Base-by-base conservation (phyloP, 2,888 invertebrate genomes). In the Ariolimax columbianus region DNA sequence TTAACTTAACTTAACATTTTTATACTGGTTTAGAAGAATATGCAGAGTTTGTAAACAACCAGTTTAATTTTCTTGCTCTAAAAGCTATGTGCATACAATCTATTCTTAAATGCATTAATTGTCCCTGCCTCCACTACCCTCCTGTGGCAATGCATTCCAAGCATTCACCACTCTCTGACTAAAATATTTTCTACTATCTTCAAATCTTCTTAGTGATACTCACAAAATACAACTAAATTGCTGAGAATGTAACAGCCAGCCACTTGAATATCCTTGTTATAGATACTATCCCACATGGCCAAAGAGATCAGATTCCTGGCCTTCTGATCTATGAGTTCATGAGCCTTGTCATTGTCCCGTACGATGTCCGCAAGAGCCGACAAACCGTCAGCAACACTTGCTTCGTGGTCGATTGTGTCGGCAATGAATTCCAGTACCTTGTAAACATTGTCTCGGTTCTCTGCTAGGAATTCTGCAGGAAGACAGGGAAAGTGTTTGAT, bases 241-340 rank as follows among this genome's bases (percentile, higher is more conserved):
- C 91, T 91, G 7, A 93, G 86, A 14, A 93, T 88, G 51, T 88
- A 89, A 81, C 90, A 91, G n/a, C 93, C 93, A 78, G 87, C 86
- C 33, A 91, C 83, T 88, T 91, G 91, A 14, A 93, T 88, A 11
- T 91, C 90, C 70, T 87, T 86, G 83, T 92, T 89, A 43, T 82
- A 84, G 38, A 92, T 87, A 88, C 93, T 91, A 84, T 92, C 92
- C 86, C 89, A 90, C 92, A 93, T 93, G 78, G 91, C 91, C 80
- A 90, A 86, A 33, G 90, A 90, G 82, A 93, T 88, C 78, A 93
- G 87, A 66, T 89, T 90, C 87, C 93, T 93, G 40, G 91, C 89
- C 55, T 84, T 89, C 66, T 89, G 89, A 81, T 91, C 90, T 23
- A 91, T 66, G 33, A n/a, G 6, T 30, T 26, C 36, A 70, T 77